A percentile compares a stretch with the other conserved stretches of the same genome.
These are phyloP conservation scores for Pachyrhynchus sulphureomaculatus DNA, from an alignment of 1,140 invertebrate species.

Conservation along the genomic window DNA sequence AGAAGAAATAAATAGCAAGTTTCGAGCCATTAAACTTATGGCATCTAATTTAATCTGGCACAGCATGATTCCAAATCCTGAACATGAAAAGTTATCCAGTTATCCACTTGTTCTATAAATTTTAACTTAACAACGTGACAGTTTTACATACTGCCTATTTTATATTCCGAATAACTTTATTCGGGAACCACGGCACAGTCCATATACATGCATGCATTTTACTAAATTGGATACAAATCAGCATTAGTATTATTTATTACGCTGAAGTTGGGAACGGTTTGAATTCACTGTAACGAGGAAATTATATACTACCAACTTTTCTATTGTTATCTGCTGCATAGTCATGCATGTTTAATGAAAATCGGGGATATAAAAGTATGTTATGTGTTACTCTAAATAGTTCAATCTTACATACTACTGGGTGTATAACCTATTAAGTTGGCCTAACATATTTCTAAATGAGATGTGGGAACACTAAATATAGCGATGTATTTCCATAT, in stretches of 20 bases:
- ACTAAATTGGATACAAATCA: slow-evolving; percentile 32
- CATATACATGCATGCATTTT: slow-evolving; percentile 28
- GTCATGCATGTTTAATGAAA: no score
- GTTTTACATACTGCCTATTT: slow-evolving; percentile 48
- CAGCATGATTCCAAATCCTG: slow-evolving; percentile 35
- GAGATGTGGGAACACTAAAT: no score
- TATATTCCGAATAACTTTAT: slow-evolving; percentile 48
- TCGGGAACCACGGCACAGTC: slow-evolving; percentile 32
- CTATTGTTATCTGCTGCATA: background rate
- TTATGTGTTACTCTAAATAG: no score
- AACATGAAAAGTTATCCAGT: slow-evolving; percentile 48
- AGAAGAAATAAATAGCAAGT: slow-evolving; percentile 3
- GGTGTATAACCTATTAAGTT: no score
- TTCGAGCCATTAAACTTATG: slow-evolving; percentile 41
- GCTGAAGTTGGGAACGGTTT: slow-evolving; percentile 23
- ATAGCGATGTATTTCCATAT: no score
- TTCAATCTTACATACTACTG: no score
- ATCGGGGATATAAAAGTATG: no score
- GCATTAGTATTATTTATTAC: slow-evolving; percentile 32
- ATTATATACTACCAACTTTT: slow-evolving; percentile 2
- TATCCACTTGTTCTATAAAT: slow-evolving; percentile 48
- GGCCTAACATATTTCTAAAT: no score
- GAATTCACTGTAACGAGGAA: slow-evolving; percentile 18
- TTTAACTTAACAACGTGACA: slow-evolving; percentile 47
- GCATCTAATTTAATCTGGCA: slow-evolving; percentile 47